Evolutionary conservation across 2,888 invertebrate genomes (phyloP).

Genomic region (Sialis fuliginosa): DNA sequence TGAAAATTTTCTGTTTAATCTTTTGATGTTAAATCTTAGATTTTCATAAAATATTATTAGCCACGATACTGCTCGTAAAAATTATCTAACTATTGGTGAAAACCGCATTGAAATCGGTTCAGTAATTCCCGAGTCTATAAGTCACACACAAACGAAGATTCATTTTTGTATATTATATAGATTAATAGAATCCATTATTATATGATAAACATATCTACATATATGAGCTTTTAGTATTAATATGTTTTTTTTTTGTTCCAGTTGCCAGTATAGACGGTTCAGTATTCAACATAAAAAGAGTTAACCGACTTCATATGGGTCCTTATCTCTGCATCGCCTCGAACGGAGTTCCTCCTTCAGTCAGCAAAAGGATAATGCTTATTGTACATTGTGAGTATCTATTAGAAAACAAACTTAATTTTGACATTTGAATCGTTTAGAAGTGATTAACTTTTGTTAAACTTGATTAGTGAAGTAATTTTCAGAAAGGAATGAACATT

Average conservation of each 20-base stretch:
- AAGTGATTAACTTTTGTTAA: neutral
- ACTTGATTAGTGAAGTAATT: neutral
- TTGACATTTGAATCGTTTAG: no score
- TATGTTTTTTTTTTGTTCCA: conserved; percentile 19
- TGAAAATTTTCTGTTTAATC: no score
- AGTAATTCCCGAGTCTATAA: no score
- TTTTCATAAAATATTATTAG: no score
- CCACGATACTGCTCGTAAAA: no score
- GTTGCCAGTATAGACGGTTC: conserved; percentile 47
- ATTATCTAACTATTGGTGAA: no score
- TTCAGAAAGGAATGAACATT: neutral
- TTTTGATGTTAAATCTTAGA: no score
- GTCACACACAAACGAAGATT: no score
- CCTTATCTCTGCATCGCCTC: conserved; percentile 61
- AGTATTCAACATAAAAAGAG: conserved; percentile 42
- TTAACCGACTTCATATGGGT: conserved; percentile 59
- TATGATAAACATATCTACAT: no score
- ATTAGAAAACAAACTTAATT: no score
- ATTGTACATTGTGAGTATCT: conserved; percentile 65
- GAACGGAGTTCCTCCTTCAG: conserved; percentile 66
- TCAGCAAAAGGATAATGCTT: conserved; percentile 63
- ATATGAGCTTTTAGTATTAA: neutral
- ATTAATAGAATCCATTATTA: neutral
- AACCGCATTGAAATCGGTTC: no score
- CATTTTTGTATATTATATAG: no score